Conservation (phyloP, 2,113 vertebrate species). For the Alligator sinensis region DNA sequence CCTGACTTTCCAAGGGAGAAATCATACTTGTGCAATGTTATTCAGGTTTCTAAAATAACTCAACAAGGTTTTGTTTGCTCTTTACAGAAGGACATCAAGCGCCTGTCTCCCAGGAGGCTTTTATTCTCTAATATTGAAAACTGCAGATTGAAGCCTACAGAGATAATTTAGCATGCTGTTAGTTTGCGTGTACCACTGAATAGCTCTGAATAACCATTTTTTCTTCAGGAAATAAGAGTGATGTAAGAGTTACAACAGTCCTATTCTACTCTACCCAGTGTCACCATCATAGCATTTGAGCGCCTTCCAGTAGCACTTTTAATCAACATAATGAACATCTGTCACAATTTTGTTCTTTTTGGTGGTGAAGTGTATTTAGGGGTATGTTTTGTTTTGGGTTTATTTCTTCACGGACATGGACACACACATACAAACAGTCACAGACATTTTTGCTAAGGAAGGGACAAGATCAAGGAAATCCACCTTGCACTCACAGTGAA, state of each 20-base stretch:
- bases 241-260: not conserved
- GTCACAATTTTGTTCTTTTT: not conserved
- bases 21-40: conserved; percentile 26
- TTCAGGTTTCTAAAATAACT: conserved; percentile 52
- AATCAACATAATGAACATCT: not conserved
- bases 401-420: not conserved
- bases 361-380: not conserved
- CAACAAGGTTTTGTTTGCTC: conserved; percentile 11
- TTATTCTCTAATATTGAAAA: conserved; percentile 17
- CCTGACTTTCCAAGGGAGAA: conserved; percentile 42
- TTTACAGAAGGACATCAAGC: conserved; percentile 3
- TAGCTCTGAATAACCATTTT: not conserved
- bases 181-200: not conserved
- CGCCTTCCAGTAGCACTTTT: not conserved
- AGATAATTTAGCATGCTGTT: not conserved
- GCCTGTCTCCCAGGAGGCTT: conserved; percentile 26
- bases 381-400: not conserved
- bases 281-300: not conserved
- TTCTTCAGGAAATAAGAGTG: not conserved
- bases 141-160: not conserved
- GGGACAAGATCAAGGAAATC: not conserved
- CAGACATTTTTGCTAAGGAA: not conserved
- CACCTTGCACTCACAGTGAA: not conserved
- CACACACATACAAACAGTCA: not conserved
- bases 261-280: not conserved